phyloP scores from a whole-genome alignment of 2,113 vertebrate species.

The Lethenteron reissneri region DNA sequence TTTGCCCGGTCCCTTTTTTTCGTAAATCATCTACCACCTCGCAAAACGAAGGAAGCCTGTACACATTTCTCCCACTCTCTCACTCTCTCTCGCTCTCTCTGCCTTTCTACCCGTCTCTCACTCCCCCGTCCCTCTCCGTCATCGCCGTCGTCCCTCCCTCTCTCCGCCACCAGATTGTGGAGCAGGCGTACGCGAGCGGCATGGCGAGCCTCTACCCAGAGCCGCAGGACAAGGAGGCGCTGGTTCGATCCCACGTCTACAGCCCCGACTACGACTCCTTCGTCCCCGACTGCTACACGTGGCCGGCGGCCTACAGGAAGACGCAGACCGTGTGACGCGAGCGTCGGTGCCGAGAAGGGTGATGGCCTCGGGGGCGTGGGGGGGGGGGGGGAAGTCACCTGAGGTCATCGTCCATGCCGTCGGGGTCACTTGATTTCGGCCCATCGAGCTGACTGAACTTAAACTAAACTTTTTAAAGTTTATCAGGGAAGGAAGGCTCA shows the following conservation, averaged over 20 bases:
- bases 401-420: no score
- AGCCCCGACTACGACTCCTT: conserved; percentile 76
- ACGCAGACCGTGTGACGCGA: conserved; percentile 42
- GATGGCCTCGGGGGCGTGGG: no score
- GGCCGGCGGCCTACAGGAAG: conserved; percentile 53
- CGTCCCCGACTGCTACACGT: conserved; percentile 45
- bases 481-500: no score
- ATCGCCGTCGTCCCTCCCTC: conserved; percentile 8
- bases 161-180: conserved; percentile 34
- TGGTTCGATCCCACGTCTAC: conserved; percentile 54
- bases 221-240: conserved; percentile 76
- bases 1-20: background rate
- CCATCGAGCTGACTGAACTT: no score
- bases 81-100: background rate
- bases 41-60: background rate
- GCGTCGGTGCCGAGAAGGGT: no score
- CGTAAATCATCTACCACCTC: background rate
- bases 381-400: no score
- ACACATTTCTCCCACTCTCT: background rate
- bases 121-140: background rate
- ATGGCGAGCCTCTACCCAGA: conserved; percentile 67
- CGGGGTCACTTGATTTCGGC: no score
- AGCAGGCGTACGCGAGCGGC: conserved; percentile 58
- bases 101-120: background rate
- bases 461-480: no score